phyloP scores from a whole-genome alignment of 2,113 vertebrate genomes.

The Aspiorhynchus laticeps region DNA sequence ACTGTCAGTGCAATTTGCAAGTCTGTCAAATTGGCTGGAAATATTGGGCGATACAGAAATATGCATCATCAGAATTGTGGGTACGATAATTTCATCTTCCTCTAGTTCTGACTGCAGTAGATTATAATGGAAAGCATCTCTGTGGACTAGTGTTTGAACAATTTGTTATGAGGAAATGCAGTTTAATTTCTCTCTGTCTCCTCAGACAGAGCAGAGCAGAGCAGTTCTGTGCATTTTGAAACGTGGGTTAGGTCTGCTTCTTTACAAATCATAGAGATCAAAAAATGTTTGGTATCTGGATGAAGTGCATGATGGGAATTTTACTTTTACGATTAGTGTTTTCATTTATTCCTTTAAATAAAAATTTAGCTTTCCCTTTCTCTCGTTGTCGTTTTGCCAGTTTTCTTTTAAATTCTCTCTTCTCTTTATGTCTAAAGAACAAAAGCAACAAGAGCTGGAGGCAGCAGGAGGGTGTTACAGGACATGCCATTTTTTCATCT shows the following conservation, averaged over 20 bases:
- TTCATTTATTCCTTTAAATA: background rate
- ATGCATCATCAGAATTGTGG: constrained; percentile 2
- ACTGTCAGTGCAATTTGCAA: constrained; percentile 17
- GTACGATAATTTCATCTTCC: constrained; percentile 6
- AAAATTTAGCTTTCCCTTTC: background rate
- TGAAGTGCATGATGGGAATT: constrained; percentile 16
- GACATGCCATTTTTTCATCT: constrained; percentile 26
- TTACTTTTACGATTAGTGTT: background rate
- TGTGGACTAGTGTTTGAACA: background rate
- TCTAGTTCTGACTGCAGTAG: background rate
- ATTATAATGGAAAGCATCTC: constrained; percentile 17
- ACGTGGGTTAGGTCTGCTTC: background rate
- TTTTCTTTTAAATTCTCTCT: constrained; percentile 4
- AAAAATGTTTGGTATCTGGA: background rate
- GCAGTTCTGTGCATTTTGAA: constrained; percentile 6
- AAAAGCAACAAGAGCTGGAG: background rate
- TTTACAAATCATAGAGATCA: background rate
- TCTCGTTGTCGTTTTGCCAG: background rate
- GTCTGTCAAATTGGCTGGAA: constrained; percentile 17
- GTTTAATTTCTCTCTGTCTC: constrained; percentile 20
- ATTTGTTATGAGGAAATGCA: constrained; percentile 22
- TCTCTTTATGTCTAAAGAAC: constrained; percentile 1
- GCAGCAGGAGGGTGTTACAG: constrained; percentile 7
- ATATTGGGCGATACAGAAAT: background rate
- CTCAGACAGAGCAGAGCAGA: background rate